Evolutionary conservation across 1,140 invertebrate genomes (phyloP), one percentile per base, ranked within the genome.

Genomic region (Trichonephila clavata): DNA sequence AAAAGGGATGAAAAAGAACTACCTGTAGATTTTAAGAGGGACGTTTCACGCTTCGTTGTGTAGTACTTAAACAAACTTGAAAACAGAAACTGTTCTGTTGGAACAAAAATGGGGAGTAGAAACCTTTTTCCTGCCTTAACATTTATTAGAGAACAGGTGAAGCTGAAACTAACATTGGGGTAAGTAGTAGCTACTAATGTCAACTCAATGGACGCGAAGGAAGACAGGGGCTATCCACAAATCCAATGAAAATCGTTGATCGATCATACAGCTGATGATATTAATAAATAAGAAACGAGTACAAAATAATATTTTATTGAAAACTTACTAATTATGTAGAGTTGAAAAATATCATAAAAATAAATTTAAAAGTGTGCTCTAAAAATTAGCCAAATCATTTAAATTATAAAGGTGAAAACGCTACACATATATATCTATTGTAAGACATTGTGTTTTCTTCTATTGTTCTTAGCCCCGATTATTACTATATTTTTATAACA

Each of bases 141-240:
- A 92, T 92, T 92, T 92, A 84, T 92, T 81, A 83, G 43, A 27
- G 71, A 92, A 65, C 27, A 61, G 57, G 32, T 84, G 90, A 84
- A 92, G 90, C 80, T 92, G 90, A 92, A 92, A 84, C 77, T 83
- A 32, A 50, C 77, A 92, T 57, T 27, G 24, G 43, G 43, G 27
- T 32, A 61, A 60, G 27, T 83, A 27, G 71, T 92, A 63, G 43
- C 60, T 63, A 65, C 32, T 43, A 84, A 32, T 68, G 80, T 92
- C 81, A 92, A 83, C 71, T n/a, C 77, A 92, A 92, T 92, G 27
- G 60, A 20, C 77, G 60, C 14, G 59, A 81, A 87, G 43, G 57
- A 24, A 39, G 3, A 27, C 1, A 91, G 68, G 88, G 88, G 88
- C 21, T 32, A 63, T 65, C 8, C 59, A 24, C 5, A 86, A 27